Evolutionary conservation across 1,140 invertebrate species (phyloP).

Genomic region (Megalopta genalis): DNA sequence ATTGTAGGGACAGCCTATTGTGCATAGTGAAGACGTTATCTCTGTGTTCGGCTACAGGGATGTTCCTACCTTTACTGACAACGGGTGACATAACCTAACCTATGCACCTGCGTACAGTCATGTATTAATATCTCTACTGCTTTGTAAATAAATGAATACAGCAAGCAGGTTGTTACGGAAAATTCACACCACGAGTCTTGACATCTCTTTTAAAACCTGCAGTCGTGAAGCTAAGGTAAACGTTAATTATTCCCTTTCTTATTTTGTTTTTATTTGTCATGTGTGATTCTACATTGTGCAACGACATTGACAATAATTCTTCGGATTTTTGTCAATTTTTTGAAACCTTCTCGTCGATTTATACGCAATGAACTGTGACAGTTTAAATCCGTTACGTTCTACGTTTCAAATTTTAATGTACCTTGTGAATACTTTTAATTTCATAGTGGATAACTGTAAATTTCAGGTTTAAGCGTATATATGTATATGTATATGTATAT

Average conservation of each 20-base stretch:
- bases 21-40: background rate
- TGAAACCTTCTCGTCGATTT: background rate
- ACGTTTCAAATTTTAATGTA: conserved; percentile 1
- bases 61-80: conserved; percentile 32
- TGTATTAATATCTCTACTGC: conserved; percentile 37
- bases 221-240: conserved; percentile 68
- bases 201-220: conserved; percentile 55
- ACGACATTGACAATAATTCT: conserved; percentile 1
- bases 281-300: background rate
- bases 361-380: background rate
- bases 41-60: background rate
- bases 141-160: conserved; percentile 69
- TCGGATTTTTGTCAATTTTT: background rate
- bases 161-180: conserved; percentile 65
- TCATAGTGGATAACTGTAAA: background rate
- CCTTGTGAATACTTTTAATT: background rate
- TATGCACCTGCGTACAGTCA: conserved; percentile 32
- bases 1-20: conserved; percentile 6
- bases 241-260: conserved; percentile 11
- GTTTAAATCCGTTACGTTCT: background rate
- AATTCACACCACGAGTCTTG: conserved; percentile 64
- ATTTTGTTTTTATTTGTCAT: background rate
- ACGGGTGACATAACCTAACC: conserved; percentile 47
- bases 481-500: background rate
- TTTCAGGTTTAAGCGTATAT: background rate